Base-by-base conservation (phyloP, 2,888 invertebrate genomes). In the Neoscelio sp. region DNA sequence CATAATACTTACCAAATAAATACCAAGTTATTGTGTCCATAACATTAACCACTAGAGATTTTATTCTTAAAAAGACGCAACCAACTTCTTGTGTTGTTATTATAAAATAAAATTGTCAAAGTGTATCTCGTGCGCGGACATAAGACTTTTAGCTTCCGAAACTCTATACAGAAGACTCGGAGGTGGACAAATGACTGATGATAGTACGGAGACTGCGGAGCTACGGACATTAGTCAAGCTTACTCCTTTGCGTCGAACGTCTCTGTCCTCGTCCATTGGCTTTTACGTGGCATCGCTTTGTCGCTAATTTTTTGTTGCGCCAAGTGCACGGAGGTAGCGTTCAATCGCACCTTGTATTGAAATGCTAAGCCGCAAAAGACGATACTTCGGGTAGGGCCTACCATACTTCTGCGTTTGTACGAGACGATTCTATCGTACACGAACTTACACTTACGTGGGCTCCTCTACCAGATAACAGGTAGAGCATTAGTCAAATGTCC, bases 401-500 rank as follows among this genome's bases (percentile, higher is more conserved):
- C 48, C 26, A 28, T 20, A 58, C 20, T 30, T 10, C 30, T 33
- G 13, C 40, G 10, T 58, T 48, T 28, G 12, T 2, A 10, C 40
- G 20, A 23, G 13, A 13, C 18, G 5, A 6, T 50, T n/a, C 23
- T 42, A 28, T 8, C 8, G 20, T 35, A 50, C 18, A 33, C 35
- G 40, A 3, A 28, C 35, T 28, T 46, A 52, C 67, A 60, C 80
- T 38, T 18, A 83, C 83, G 83, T 83, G 84, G 84, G 82, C 83
- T 81, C 82, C 85, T 86, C 85, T 86, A 80, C 85, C 81, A 85
- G 84, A 88, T 86, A 88, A 86, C 87, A 88, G 87, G 87, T 88
- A 86, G 87, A 88, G 85, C 88, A 88, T 88, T 87, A 88, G 87
- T 88, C 88, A 88, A 87, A 85, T 83, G 86, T 85, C 87, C 86